phyloP scores from a whole-genome alignment of 2,797 vertebrate species.

The Sebastes melanostomus region DNA sequence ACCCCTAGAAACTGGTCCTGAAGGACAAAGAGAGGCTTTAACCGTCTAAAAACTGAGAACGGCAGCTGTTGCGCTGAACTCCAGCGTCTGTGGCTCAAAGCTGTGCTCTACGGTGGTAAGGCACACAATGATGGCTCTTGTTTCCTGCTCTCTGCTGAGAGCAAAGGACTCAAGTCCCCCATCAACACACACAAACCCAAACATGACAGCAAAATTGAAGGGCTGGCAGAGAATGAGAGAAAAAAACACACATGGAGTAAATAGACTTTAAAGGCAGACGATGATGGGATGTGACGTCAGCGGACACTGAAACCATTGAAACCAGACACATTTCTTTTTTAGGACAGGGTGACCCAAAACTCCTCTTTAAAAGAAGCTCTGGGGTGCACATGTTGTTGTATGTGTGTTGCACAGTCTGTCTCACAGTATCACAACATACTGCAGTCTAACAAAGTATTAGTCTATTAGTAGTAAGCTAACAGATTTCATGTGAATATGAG shows the following conservation, averaged over 20 bases:
- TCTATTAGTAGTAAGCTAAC: too few species aligned
- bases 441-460: fast-evolving
- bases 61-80: constrained; percentile 28
- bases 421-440: not conserved
- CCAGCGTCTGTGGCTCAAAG: constrained; percentile 33
- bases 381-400: not conserved
- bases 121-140: constrained; percentile 33
- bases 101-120: not conserved
- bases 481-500: too few species aligned
- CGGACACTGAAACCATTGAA: constrained; percentile 15
- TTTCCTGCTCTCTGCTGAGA: constrained; percentile 20
- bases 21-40: not conserved
- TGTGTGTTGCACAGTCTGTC: not conserved
- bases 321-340: not conserved
- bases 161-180: constrained; percentile 8
- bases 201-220: constrained; percentile 25
- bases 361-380: not conserved
- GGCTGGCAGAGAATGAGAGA: constrained; percentile 24
- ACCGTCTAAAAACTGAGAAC: not conserved
- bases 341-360: not conserved
- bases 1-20: not conserved
- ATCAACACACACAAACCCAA: constrained; percentile 4
- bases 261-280: constrained; percentile 23
- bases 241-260: constrained; percentile 6
- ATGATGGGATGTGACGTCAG: constrained; percentile 4